These are phyloP conservation scores for Xenopus laevis DNA, from an alignment of 2,113 vertebrate genomes.

Conservation along the genomic window DNA sequence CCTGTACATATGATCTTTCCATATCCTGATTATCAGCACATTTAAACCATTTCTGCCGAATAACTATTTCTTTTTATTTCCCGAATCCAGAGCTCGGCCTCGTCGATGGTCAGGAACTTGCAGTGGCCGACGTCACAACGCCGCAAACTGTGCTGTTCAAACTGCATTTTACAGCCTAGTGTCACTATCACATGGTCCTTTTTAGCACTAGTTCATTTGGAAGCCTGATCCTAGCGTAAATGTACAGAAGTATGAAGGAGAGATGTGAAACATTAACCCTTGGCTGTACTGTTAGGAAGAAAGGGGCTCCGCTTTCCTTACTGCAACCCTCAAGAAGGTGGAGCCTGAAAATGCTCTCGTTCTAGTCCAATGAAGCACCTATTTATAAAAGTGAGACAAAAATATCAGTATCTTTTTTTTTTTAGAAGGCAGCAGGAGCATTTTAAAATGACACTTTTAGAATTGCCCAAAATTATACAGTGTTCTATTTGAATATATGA, in stretches of 20 bases:
- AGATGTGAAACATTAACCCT: conserved; percentile 35
- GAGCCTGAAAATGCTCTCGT: conserved; percentile 50
- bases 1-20: too few species aligned
- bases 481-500: conserved; percentile 13
- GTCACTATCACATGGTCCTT: conserved; percentile 46
- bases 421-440: conserved; percentile 37
- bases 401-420: conserved; percentile 19
- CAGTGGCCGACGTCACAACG: conserved; percentile 88
- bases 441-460: conserved; percentile 43
- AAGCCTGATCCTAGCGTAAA: conserved; percentile 49
- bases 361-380: conserved; percentile 38
- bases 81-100: conserved; percentile 89
- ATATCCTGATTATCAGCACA: too few species aligned
- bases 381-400: conserved; percentile 13
- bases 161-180: conserved; percentile 84
- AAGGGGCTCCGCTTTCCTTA: conserved; percentile 26
- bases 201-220: conserved; percentile 53
- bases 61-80: too few species aligned
- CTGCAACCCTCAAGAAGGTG: conserved; percentile 28
- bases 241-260: conserved; percentile 50
- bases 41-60: too few species aligned
- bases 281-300: conserved; percentile 41
- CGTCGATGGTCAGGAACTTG: conserved; percentile 85
- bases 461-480: conserved; percentile 36
- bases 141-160: conserved; percentile 93